Evolutionary conservation across 2,797 vertebrate genomes (phyloP).

Genomic region (Sitta carolinensis): DNA sequence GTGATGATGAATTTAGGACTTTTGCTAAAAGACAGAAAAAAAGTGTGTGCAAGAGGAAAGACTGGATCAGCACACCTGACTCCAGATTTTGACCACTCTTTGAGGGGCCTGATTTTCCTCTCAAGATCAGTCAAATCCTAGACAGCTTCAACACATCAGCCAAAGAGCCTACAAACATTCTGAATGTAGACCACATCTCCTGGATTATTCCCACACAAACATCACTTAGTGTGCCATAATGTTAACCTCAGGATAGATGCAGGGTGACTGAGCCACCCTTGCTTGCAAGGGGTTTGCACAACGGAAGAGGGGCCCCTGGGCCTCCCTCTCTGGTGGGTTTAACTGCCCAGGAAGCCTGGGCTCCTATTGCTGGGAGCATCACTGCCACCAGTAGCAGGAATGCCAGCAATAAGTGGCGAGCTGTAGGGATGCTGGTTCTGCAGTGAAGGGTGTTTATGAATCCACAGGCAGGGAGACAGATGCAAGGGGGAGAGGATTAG

Average conservation of each 20-base stretch:
- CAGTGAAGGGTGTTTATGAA: neutral
- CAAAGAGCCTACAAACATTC: neutral
- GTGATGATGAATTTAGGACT: neutral
- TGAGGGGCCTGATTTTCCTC: neutral
- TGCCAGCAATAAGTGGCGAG: fast-evolving
- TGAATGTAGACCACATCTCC: neutral
- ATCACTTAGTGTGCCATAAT: neutral
- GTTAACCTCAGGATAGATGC: fast-evolving
- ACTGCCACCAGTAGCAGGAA: neutral
- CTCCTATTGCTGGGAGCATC: neutral
- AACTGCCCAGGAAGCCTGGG: neutral
- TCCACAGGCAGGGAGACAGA: neutral
- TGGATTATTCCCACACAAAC: neutral
- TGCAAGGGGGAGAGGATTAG: neutral
- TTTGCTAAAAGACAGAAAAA: neutral
- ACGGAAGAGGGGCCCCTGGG: neutral
- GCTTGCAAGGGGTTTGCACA: neutral
- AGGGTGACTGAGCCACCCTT: fast-evolving
- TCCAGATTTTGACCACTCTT: neutral
- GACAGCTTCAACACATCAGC: neutral
- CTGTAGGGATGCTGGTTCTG: neutral
- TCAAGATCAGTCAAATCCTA: neutral
- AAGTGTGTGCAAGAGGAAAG: neutral
- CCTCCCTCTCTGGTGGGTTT: neutral
- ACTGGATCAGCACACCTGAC: neutral